These are phyloP conservation scores for Xanthorhoe spadicearia DNA, from an alignment of 2,888 invertebrate genomes.

Conservation along the genomic window DNA sequence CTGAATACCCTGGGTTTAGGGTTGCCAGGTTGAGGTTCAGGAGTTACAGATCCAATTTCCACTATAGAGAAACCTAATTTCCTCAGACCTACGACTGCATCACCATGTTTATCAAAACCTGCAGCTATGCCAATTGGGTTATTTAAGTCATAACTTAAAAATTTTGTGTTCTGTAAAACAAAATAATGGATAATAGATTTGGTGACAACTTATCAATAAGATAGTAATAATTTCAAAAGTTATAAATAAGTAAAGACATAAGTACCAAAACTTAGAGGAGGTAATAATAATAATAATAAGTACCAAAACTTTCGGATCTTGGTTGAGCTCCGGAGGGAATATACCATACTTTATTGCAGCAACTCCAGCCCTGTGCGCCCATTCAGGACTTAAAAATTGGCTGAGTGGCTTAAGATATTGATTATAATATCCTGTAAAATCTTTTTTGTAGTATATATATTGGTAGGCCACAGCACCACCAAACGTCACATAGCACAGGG, in stretches of 20 bases:
- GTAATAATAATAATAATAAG: too few relatives aligned
- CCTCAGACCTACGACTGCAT: constrained; percentile 92
- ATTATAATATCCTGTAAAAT: constrained; percentile 92
- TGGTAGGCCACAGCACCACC: constrained; percentile 88
- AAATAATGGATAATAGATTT: neutral
- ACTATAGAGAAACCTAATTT: constrained; percentile 97
- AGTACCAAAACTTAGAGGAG: too few relatives aligned
- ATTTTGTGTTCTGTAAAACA: constrained; percentile 86
- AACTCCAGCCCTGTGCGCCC: constrained; percentile 92
- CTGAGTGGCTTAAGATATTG: constrained; percentile 89
- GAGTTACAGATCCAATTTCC: constrained; percentile 98
- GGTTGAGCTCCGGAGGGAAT: constrained; percentile 84
- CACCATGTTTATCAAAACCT: constrained; percentile 99
- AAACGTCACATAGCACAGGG: constrained; percentile 86
- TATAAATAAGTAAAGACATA: constrained; percentile 49
- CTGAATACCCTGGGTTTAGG: constrained; percentile 96
- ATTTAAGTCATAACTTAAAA: constrained; percentile 89
- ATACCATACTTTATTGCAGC: constrained; percentile 90
- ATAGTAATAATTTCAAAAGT: neutral
- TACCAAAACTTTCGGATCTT: constrained; percentile 89
- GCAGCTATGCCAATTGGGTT: constrained; percentile 99
- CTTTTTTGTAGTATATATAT: constrained; percentile 88
- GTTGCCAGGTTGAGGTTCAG: constrained; percentile 96
- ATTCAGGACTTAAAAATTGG: constrained; percentile 91
- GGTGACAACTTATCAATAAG: neutral